These are phyloP conservation scores for Otus sunia DNA, from an alignment of 2,113 vertebrate species.

Conservation along the genomic window DNA sequence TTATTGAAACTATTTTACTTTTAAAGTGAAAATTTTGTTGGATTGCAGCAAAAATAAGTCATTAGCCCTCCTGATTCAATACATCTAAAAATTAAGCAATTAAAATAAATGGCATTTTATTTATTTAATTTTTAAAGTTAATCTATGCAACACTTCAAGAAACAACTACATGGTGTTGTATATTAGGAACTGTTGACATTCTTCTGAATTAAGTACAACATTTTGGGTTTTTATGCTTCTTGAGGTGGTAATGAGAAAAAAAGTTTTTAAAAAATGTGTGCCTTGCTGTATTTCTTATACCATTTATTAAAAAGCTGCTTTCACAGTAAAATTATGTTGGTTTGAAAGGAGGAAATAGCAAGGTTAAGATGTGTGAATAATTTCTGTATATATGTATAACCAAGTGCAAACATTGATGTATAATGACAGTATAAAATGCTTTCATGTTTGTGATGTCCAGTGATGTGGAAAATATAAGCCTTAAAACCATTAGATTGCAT, in stretches of 20 bases:
- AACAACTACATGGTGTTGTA: constrained; percentile 81
- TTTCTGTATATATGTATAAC: constrained; percentile 92
- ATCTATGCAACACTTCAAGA: constrained; percentile 93
- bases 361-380: constrained; percentile 84
- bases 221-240: constrained; percentile 80
- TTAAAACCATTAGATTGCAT: constrained; percentile 94
- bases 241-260: constrained; percentile 78
- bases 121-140: constrained; percentile 71
- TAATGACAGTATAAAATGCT: constrained; percentile 87
- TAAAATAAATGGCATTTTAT: constrained; percentile 64
- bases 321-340: constrained; percentile 77
- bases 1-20: constrained; percentile 67
- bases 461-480: constrained; percentile 91
- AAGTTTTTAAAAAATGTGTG: constrained; percentile 87
- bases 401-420: constrained; percentile 85
- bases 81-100: constrained; percentile 54
- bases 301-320: constrained; percentile 88
- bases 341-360: constrained; percentile 80
- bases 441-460: constrained; percentile 88
- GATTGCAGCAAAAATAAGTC: constrained; percentile 62
- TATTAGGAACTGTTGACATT: constrained; percentile 77
- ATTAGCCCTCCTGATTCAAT: constrained; percentile 50
- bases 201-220: constrained; percentile 77
- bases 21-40: constrained; percentile 64
- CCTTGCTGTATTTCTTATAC: constrained; percentile 94